A percentile compares a stretch with the other conserved stretches of the same genome.
These are phyloP conservation scores for Nibea albiflora DNA, from an alignment of 2,113 vertebrate genomes.

Conservation along the genomic window DNA sequence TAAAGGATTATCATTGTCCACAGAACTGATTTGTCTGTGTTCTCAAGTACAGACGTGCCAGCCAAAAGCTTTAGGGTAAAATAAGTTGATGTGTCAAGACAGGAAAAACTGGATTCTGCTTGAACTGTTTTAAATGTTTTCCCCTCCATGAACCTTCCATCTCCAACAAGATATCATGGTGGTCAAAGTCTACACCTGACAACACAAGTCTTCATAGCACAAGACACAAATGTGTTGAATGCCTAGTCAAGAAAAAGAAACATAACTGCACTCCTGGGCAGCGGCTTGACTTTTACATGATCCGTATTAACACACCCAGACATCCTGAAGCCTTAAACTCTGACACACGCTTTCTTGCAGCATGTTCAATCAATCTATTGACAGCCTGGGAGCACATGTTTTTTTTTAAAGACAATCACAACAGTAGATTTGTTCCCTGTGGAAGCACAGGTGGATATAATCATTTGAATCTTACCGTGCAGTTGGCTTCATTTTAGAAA, in stretches of 20 bases:
- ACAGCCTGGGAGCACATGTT: background rate
- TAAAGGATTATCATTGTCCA: background rate
- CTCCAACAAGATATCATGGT: slow-evolving; percentile 1
- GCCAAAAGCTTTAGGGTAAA: background rate
- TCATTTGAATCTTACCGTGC: slow-evolving; percentile 75
- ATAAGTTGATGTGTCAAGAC: background rate
- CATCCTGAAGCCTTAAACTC: background rate
- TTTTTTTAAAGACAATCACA: background rate
- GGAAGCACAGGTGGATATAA: background rate
- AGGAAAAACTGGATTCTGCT: background rate
- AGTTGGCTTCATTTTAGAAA: slow-evolving; percentile 75
- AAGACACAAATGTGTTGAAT: background rate
- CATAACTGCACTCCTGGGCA: background rate
- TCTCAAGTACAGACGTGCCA: background rate
- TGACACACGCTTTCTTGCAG: background rate
- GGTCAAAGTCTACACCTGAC: slow-evolving; percentile 42
- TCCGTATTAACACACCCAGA: background rate
- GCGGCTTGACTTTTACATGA: background rate
- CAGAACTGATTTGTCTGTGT: background rate
- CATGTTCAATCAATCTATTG: slow-evolving; percentile 1
- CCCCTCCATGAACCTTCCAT: background rate
- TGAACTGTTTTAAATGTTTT: background rate
- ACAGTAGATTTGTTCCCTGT: background rate
- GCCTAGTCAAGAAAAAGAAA: background rate
- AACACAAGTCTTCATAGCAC: background rate